These are phyloP conservation scores for Leucoma salicis DNA, from an alignment of 2,888 invertebrate genomes.

Conservation along the genomic window DNA sequence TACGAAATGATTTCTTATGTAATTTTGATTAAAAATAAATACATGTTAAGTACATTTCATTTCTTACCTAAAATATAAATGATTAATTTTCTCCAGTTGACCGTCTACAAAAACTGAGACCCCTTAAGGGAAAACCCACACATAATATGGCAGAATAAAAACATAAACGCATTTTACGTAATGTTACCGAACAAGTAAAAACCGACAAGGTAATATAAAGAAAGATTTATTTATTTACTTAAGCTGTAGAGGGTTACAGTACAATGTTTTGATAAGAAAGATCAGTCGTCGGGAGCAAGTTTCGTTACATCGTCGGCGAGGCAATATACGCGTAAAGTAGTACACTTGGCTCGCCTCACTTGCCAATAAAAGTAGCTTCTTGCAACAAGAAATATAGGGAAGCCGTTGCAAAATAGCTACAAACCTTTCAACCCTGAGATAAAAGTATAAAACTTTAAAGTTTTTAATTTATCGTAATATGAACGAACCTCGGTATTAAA, in stretches of 20 bases:
- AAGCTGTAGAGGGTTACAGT: constrained; percentile 24
- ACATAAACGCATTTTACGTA: constrained; percentile 28
- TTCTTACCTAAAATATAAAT: constrained; percentile 15
- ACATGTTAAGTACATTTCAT: constrained; percentile 21
- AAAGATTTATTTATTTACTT: constrained; percentile 26
- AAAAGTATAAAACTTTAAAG: constrained; percentile 21
- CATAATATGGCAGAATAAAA: constrained; percentile 28
- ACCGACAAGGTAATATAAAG: constrained; percentile 23
- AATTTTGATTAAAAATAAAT: no score
- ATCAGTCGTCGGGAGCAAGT: constrained; percentile 39
- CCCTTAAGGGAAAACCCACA: constrained; percentile 25
- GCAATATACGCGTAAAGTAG: constrained; percentile 46
- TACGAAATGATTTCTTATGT: no score
- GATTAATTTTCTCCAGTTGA: constrained; percentile 6
- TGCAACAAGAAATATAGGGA: constrained; percentile 33
- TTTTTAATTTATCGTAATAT: constrained; percentile 30
- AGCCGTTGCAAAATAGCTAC: constrained; percentile 32
- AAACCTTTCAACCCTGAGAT: constrained; percentile 36
- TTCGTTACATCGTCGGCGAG: constrained; percentile 37
- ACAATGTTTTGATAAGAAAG: constrained; percentile 44
- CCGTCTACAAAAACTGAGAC: constrained; percentile 23
- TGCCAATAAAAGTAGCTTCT: constrained; percentile 42
- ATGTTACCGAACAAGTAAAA: constrained; percentile 24
- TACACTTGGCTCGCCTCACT: constrained; percentile 45
- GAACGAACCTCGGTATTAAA: constrained; percentile 13